Evolutionary conservation across 2,113 vertebrate species (phyloP).

Genomic region (Eudorcas thomsonii): DNA sequence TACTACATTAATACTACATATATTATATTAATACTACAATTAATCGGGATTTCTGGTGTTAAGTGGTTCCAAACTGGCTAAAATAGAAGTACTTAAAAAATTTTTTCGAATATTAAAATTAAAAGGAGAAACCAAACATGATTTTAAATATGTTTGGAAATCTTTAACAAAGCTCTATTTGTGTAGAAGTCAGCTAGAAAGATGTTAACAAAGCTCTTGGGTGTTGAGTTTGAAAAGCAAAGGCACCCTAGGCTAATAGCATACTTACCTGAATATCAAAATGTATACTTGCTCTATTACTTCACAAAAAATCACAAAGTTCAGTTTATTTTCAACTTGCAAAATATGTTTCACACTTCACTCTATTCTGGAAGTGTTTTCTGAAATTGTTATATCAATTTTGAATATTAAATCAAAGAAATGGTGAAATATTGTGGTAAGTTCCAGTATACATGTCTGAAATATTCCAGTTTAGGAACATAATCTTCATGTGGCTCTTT

Average conservation of each 20-base stretch:
- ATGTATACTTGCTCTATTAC: not conserved
- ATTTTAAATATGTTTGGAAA: not conserved
- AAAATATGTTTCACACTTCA: not conserved
- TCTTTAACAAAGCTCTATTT: not conserved
- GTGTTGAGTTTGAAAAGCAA: not conserved
- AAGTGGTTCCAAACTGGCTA: not conserved
- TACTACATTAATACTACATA: too few relatives aligned
- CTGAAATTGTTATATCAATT: not conserved
- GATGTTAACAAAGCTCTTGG: not conserved
- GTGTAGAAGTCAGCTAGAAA: not conserved
- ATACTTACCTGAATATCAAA: not conserved
- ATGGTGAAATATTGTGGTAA: constrained; percentile 1
- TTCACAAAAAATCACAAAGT: not conserved
- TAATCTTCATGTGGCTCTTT: not conserved
- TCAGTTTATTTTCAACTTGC: not conserved
- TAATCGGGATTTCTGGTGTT: not conserved
- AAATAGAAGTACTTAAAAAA: not conserved
- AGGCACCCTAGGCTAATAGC: not conserved
- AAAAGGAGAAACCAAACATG: not conserved
- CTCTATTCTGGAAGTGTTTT: not conserved
- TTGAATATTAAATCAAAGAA: constrained; percentile 18
- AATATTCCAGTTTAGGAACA: not conserved
- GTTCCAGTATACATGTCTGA: not conserved
- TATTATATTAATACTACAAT: not conserved
- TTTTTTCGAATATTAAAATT: not conserved